phyloP scores from a whole-genome alignment of 2,888 invertebrate species.

The Mellilla xanthometata region DNA sequence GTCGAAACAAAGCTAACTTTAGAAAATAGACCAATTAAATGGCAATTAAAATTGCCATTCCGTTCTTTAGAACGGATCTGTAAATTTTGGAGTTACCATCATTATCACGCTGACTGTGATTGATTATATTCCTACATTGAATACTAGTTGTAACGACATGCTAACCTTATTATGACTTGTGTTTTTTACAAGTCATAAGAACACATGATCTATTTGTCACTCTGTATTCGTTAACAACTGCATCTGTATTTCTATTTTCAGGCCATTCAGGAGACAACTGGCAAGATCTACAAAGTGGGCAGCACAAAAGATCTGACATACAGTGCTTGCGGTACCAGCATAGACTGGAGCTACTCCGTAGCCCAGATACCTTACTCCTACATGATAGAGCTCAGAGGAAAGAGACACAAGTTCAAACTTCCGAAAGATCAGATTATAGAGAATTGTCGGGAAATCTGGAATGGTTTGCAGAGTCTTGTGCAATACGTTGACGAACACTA shows the following conservation, averaged over 20 bases:
- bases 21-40: too few relatives aligned
- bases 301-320: slow-evolving; percentile 72
- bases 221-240: too few relatives aligned
- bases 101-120: too few relatives aligned
- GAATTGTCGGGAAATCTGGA: slow-evolving; percentile 63
- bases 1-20: too few relatives aligned
- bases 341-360: slow-evolving; percentile 70
- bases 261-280: slow-evolving; percentile 65
- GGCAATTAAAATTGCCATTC: too few relatives aligned
- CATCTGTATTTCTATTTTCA: slow-evolving; percentile 44
- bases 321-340: slow-evolving; percentile 70
- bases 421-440: slow-evolving; percentile 65
- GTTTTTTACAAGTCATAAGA: too few relatives aligned
- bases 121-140: too few relatives aligned
- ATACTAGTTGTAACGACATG: too few relatives aligned
- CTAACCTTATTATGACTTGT: too few relatives aligned
- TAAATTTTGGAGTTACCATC: too few relatives aligned
- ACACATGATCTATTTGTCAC: too few relatives aligned
- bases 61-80: too few relatives aligned
- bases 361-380: slow-evolving; percentile 73
- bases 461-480: slow-evolving; percentile 61
- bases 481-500: slow-evolving; percentile 54
- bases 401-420: slow-evolving; percentile 57
- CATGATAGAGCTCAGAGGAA: slow-evolving; percentile 70
- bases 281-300: slow-evolving; percentile 69